Conservation (phyloP, 2,797 vertebrate species). For the Rhadinocentrus ornatus region DNA sequence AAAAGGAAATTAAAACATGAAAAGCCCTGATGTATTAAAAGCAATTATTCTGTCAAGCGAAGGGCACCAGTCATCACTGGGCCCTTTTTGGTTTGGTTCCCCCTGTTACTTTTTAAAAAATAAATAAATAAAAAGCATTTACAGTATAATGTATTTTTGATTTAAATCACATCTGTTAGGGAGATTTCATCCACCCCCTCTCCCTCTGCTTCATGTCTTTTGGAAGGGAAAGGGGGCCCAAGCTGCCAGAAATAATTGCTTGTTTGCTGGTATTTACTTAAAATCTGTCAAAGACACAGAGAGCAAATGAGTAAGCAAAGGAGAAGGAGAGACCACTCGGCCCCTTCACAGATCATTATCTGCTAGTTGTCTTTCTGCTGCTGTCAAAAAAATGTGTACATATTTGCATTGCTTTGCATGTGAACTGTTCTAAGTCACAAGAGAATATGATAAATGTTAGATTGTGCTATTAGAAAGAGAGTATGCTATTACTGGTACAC, state of each 20-base stretch:
- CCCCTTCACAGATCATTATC: slow-evolving; percentile 57
- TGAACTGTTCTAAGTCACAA: slow-evolving; percentile 11
- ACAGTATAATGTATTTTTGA: slow-evolving; percentile 82
- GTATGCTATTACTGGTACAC: neutral
- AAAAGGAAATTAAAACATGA: slow-evolving; percentile 80
- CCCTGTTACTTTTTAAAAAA: slow-evolving; percentile 45
- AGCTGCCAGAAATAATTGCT: slow-evolving; percentile 86
- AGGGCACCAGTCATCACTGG: slow-evolving; percentile 73
- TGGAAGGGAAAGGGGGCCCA: slow-evolving; percentile 73
- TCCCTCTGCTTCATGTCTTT: slow-evolving; percentile 75
- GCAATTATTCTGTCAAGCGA: slow-evolving; percentile 80
- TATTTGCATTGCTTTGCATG: slow-evolving; percentile 26
- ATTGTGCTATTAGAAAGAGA: neutral
- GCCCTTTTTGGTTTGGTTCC: slow-evolving; percentile 68
- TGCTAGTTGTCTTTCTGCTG: slow-evolving; percentile 47
- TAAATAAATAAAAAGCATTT: slow-evolving; percentile 78
- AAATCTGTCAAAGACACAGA: slow-evolving; percentile 79
- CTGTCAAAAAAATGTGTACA: slow-evolving; percentile 27
- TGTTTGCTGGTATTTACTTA: slow-evolving; percentile 86
- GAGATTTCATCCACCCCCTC: slow-evolving; percentile 84
- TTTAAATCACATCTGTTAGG: slow-evolving; percentile 86
- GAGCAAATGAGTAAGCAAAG: slow-evolving; percentile 51
- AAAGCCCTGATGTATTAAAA: slow-evolving; percentile 77
- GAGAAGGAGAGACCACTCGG: slow-evolving; percentile 38
- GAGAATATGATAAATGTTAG: neutral